Conservation (phyloP, 2,797 vertebrate genomes). For the Sparus aurata region DNA sequence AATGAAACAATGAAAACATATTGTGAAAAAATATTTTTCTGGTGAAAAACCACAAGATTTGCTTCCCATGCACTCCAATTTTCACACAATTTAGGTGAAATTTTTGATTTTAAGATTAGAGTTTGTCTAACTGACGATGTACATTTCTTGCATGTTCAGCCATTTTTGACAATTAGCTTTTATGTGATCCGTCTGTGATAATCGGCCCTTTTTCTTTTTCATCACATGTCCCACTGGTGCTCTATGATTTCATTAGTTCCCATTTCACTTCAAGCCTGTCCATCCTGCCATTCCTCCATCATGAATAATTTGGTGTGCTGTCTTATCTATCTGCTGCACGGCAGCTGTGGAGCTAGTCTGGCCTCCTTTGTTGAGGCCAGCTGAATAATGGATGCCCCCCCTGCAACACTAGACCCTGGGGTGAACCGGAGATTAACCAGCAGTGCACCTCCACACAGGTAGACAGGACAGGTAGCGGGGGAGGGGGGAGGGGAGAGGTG, state of each 20-base stretch:
- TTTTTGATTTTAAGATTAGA: constrained; percentile 6
- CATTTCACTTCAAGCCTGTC: constrained; percentile 70
- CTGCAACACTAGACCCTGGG: constrained; percentile 83
- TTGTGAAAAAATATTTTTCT: neutral
- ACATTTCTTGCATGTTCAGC: neutral
- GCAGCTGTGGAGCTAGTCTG: constrained; percentile 81
- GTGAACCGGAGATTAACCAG: constrained; percentile 78
- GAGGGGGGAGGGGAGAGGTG: neutral
- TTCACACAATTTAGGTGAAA: constrained; percentile 3
- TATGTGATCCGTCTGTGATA: constrained; percentile 1
- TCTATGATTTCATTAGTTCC: constrained; percentile 90
- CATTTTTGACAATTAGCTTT: neutral
- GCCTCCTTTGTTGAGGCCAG: constrained; percentile 80
- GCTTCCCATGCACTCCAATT: neutral
- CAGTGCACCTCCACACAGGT: constrained; percentile 65
- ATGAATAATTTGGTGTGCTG: constrained; percentile 86
- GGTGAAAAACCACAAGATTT: neutral
- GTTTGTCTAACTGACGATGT: constrained; percentile 4
- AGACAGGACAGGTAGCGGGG: constrained; percentile 51
- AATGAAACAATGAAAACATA: too few relatives aligned
- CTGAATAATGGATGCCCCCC: constrained; percentile 86
- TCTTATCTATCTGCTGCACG: constrained; percentile 80
- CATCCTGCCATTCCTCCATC: constrained; percentile 74
- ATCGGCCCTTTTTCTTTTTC: constrained; percentile 8
- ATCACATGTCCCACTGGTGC: constrained; percentile 53